Evolutionary conservation across 2,888 invertebrate genomes (phyloP).

Genomic region (Mesorhabditis spiculigera): DNA sequence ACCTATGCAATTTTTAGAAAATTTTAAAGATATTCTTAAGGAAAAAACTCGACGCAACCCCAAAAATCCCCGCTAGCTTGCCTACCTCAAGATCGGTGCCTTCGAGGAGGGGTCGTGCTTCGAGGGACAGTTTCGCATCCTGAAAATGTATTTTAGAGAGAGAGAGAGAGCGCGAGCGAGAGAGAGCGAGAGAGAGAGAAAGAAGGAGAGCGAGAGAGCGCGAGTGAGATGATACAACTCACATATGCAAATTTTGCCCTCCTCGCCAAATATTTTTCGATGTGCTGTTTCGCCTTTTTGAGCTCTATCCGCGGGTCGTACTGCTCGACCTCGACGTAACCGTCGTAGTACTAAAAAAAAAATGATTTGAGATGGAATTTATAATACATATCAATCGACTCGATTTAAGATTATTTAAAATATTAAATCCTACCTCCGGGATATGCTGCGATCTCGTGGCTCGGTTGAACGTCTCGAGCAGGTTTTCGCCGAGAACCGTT

Average conservation of each 20-base stretch:
- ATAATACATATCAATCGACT: conserved; percentile 1
- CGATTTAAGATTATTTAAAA: not conserved
- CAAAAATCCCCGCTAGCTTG: too few relatives aligned
- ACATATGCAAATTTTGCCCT: conserved; percentile 53
- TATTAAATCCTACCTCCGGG: conserved; percentile 23
- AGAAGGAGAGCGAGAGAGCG: too few relatives aligned
- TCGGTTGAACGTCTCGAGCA: conserved; percentile 33
- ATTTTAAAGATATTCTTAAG: too few relatives aligned
- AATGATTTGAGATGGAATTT: not conserved
- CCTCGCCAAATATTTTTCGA: conserved; percentile 50
- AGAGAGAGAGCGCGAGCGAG: too few relatives aligned
- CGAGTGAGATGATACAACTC: not conserved
- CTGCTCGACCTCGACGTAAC: conserved; percentile 45
- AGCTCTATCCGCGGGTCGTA: conserved; percentile 52
- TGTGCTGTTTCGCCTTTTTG: conserved; percentile 40
- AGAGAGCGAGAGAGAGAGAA: too few relatives aligned
- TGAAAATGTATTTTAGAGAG: conserved; percentile 15
- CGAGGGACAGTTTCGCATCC: conserved; percentile 53
- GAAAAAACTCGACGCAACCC: too few relatives aligned
- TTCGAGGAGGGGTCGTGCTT: conserved; percentile 32
- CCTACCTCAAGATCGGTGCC: conserved; percentile 23
- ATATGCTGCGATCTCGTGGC: conserved; percentile 47
- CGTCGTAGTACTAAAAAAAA: conserved; percentile 33
- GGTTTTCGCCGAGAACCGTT: conserved; percentile 33
- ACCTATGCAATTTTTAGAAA: too few relatives aligned